Evolutionary conservation across 2,888 invertebrate genomes (phyloP).

Genomic region (Siphlonurus alternatus): DNA sequence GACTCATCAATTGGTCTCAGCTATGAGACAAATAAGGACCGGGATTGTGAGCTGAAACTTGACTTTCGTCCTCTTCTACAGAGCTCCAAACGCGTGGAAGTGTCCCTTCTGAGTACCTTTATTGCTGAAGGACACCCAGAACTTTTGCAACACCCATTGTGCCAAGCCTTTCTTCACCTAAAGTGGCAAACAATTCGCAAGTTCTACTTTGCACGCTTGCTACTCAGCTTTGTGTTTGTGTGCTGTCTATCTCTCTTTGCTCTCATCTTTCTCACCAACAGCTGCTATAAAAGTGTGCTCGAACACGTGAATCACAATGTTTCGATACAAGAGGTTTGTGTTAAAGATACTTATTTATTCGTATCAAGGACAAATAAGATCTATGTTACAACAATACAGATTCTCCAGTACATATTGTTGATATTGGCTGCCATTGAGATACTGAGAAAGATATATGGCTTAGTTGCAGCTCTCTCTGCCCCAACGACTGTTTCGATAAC

Average conservation of each 20-base stretch:
- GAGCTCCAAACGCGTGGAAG: conserved; percentile 68
- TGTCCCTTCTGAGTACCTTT: conserved; percentile 70
- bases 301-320: conserved; percentile 35
- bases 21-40: conserved; percentile 5
- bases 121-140: conserved; percentile 81
- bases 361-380: conserved; percentile 60
- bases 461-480: conserved; percentile 26
- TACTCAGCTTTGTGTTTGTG: conserved; percentile 64
- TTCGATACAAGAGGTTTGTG: conserved; percentile 44
- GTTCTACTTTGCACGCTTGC: conserved; percentile 63
- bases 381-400: conserved; percentile 44
- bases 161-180: conserved; percentile 71
- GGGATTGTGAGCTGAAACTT: conserved; percentile 64
- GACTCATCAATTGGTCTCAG: conserved; percentile 46
- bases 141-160: conserved; percentile 68
- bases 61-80: conserved; percentile 70
- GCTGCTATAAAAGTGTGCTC: conserved; percentile 19
- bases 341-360: conserved; percentile 56
- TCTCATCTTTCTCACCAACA: conserved; percentile 19
- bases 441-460: conserved; percentile 61
- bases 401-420: conserved; percentile 68
- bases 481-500: conserved; percentile 38
- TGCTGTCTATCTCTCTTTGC: conserved; percentile 66
- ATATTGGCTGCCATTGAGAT: conserved; percentile 65
- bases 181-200: conserved; percentile 85